phyloP scores from a whole-genome alignment of 2,113 vertebrate species.

The Cochlearius cochlearius region DNA sequence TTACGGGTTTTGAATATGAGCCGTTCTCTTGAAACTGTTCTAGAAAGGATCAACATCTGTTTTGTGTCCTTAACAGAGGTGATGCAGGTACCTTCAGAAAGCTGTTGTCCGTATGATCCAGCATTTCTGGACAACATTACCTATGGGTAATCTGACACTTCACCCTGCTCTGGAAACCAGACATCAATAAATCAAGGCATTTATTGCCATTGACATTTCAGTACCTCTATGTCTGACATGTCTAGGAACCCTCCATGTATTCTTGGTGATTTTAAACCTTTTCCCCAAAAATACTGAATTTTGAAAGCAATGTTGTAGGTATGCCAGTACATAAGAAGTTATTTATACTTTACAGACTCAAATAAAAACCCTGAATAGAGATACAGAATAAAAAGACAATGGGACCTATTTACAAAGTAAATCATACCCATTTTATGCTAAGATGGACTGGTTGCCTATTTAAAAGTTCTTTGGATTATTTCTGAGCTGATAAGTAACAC shows the following conservation, averaged over 20 bases:
- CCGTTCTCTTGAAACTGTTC: neutral
- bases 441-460: neutral
- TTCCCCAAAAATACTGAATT: neutral
- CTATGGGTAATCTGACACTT: neutral
- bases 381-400: neutral
- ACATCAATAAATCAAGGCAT: neutral
- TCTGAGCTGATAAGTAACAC: neutral
- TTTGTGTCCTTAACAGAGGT: neutral
- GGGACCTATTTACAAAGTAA: neutral
- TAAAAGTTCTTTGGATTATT: neutral
- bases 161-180: neutral
- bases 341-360: neutral
- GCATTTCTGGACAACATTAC: neutral
- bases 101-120: neutral
- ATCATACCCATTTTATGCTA: neutral
- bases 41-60: neutral
- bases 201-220: neutral
- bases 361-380: neutral
- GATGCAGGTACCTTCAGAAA: neutral
- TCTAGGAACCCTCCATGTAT: neutral
- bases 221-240: neutral
- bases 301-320: neutral
- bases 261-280: neutral
- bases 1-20: neutral
- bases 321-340: neutral